phyloP scores from a whole-genome alignment of 2,888 invertebrate genomes.

The Catotricha subobsoleta region DNA sequence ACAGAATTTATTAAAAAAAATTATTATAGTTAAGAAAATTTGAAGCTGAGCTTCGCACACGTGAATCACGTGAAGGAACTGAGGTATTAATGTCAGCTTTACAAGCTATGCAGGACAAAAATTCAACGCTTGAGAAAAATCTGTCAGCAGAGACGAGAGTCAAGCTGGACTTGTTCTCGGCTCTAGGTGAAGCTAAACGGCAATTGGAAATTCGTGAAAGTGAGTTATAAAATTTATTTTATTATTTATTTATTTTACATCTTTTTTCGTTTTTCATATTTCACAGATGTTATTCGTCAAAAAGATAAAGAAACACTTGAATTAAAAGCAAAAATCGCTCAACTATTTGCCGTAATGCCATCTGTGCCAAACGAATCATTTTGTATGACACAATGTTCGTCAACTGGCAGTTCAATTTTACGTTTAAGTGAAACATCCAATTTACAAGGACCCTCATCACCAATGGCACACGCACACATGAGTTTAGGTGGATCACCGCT shows the following conservation, averaged over 20 bases:
- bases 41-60: constrained; percentile 25
- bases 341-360: constrained; percentile 85
- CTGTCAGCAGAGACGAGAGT: constrained; percentile 92
- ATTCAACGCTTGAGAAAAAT: constrained; percentile 78
- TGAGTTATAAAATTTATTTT: constrained; percentile 29
- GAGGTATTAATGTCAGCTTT: constrained; percentile 66
- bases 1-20: no score
- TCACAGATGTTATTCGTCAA: constrained; percentile 54
- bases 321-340: constrained; percentile 77
- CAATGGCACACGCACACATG: constrained; percentile 25
- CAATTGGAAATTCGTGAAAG: constrained; percentile 74
- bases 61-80: constrained; percentile 34
- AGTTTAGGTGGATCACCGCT: constrained; percentile 14
- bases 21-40: constrained; percentile 23
- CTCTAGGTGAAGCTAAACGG: constrained; percentile 86
- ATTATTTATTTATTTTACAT: neutral
- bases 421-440: constrained; percentile 35
- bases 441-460: constrained; percentile 23
- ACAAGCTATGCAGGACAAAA: constrained; percentile 74
- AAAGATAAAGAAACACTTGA: constrained; percentile 86
- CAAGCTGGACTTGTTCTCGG: constrained; percentile 94
- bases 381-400: constrained; percentile 34
- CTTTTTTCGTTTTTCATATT: neutral
- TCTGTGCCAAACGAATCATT: constrained; percentile 38
- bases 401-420: constrained; percentile 38